Base-by-base conservation (phyloP, 2,113 vertebrate species). In the Brachypteracias leptosomus region DNA sequence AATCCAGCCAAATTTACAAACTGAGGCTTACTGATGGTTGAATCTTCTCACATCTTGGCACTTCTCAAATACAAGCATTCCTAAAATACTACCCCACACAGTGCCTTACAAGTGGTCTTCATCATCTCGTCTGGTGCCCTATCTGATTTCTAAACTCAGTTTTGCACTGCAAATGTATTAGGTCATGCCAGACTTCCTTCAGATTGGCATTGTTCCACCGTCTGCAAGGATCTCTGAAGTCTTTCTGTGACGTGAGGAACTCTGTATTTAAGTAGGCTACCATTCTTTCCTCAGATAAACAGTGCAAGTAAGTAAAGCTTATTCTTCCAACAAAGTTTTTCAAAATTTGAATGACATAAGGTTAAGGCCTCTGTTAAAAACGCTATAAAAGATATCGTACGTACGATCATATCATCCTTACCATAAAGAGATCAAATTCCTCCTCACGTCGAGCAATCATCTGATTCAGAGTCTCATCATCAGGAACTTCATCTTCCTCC, bases 401-500 rank as follows among this genome's bases (percentile, higher is more conserved):
- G 66, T 51, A 54, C 3, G 7, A 73, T 66, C 42, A 28, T 55
- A 93, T 63, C 42, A 70, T 66, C 35, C 96, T 98, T 98, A 99
- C 99, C 99, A 99, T 99, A 70, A 99, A 99, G 88, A 98, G 98
- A 86, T 99, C 99, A 97, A 99, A 99, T 72, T 99, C 99, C 29
- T 99, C 99, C 88, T 99, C 99, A 63, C 97, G 97, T 24, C 99
- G 98, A 67, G 99, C 99, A 92, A 99, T 99, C 99, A 99, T 99
- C 92, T 99, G 99, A 97, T 99, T 99, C 95, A 99, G 95, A 19
- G 99, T 99, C 96, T 99, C 99, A 83, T 99, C 99, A 71, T 99
- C 99, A 11, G 99, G 99, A 65, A 99, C 99, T 96, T 99, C 99
- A 92, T 99, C 99, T 98, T 99, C 99, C 90, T 99, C 99, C 99